phyloP scores from a whole-genome alignment of 2,888 invertebrate species.

The Luffia ferchaultella region DNA sequence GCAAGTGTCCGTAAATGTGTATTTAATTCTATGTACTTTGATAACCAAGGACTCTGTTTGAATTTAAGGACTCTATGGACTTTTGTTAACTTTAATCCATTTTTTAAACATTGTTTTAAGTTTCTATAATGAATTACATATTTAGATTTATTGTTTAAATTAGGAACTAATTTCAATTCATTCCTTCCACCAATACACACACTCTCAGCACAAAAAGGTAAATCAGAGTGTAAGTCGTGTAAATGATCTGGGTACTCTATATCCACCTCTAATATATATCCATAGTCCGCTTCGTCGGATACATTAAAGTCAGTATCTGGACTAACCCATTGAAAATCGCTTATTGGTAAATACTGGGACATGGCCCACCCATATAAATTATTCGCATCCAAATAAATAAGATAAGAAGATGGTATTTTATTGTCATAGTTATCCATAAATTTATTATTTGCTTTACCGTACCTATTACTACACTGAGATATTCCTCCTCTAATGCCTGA shows the following conservation, averaged over 20 bases:
- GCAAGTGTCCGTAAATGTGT: conserved; percentile 23
- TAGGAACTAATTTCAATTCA: conserved; percentile 17
- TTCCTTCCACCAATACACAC: conserved; percentile 5
- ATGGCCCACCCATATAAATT: conserved; percentile 30
- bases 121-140: conserved; percentile 23
- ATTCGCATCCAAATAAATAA: conserved; percentile 27
- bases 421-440: conserved; percentile 19
- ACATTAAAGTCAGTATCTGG: conserved; percentile 10
- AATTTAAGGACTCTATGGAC: conserved; percentile 29
- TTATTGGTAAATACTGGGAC: conserved; percentile 21
- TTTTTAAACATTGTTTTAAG: conserved; percentile 20
- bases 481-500: conserved; percentile 16
- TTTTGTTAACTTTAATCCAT: conserved; percentile 21
- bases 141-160: conserved; percentile 17
- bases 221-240: conserved; percentile 18
- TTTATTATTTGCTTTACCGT: conserved; percentile 25
- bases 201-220: conserved; percentile 6
- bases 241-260: conserved; percentile 19
- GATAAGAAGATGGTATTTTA: conserved; percentile 15
- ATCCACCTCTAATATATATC: conserved; percentile 24
- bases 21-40: conserved; percentile 33
- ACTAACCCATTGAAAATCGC: conserved; percentile 23
- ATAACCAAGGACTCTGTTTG: conserved; percentile 28
- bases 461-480: conserved; percentile 17
- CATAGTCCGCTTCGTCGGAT: conserved; percentile 9